Base-by-base conservation (phyloP, 2,797 vertebrate species). In the Arctocebus calabarensis region DNA sequence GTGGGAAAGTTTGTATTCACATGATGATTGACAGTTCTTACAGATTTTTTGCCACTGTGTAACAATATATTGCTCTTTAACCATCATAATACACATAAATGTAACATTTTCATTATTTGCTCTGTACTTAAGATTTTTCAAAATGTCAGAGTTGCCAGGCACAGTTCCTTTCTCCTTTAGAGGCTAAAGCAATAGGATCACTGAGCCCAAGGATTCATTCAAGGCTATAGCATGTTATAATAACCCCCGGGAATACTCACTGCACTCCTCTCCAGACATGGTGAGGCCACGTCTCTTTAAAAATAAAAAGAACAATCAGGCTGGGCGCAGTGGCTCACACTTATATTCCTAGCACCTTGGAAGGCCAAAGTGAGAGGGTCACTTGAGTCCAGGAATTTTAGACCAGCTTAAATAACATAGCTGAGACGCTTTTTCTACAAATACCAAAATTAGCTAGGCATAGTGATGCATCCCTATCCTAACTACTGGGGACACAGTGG, bases 11-110 rank as follows among this genome's bases (percentile, higher is more conserved):
- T 98, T 97, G 97, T 98, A 95, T 97, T 93, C 95, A 96, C 75
- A 97, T 96, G 97, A 96, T 79, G 90, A 97, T 95, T 98, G 96
- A 97, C 97, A 96, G 95, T 97, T 98, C 97, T 98, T 97, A 97
- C 96, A 98, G 96, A 97, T 97, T 94, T 96, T 98, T 98, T 98
- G 97, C 95, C 98, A 97, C 98, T 98, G 52, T 64, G 79, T 97
- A 96, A 93, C 87, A 96, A 77, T 94, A 95, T 84, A 91, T 97
- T 97, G 88, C 75, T 77, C 57, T 90, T 8, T 97, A 92, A 73
- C 59, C 81, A 93, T 79, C 84, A 77, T 93, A 97, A 86, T 59
- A 75, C 89, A 90, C 87, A 19, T 92, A 95, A 97, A 95, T 93
- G 84, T 98, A 94, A 96, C 92, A 96, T 97, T 66, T 97, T 93